Base-by-base conservation (phyloP, 2,113 vertebrate genomes). In the Labeo catla region DNA sequence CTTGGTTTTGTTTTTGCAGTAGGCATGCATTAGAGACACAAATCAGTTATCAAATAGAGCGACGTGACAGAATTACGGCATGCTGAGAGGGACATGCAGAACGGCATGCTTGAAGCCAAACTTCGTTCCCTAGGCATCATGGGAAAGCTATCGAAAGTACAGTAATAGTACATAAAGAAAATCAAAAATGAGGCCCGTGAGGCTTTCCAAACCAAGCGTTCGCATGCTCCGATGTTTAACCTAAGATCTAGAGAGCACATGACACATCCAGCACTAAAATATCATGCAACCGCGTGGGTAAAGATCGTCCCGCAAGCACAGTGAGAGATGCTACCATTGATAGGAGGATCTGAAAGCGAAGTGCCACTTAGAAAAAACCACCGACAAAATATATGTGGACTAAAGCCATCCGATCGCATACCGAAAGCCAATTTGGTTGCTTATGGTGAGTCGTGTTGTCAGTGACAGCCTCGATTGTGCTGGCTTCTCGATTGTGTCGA, bases 11-110 rank as follows among this genome's bases (percentile, higher is more conserved):
- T 80, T 84, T 88, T 81, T 89, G 86, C 88, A 87, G 68, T 84
- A 86, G 57, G 83, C 87, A 88, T 89, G 87, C 85, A 84, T 88
- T 61, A 84, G 76, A 81, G 68, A 87, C 72, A 84, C 81, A 85
- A 61, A 63, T 76, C 86, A 82, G 76, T 78, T 68, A 80, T 81
- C 61, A 78, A 76, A 77, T 76, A 79, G 72, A 73, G 84, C 70
- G 73, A 89, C 73, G 39, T 81, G 80, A 78, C 83, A 85, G 84
- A 86, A 86, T 79, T 86, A 86, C 84, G 80, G 86, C 89, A 86
- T 87, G 89, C 86, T 83, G 83, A 84, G 50, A 83, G 74, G 78
- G 54, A 87, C 88, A 88, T 88, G 88, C 90, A 88, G 76, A 84
- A 78, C 54, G 36, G 66, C 83, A 76, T 73, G 84, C 77, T 79